A percentile compares a stretch with the other conserved stretches of the same genome.
Conservation (phyloP, 2,888 invertebrate genomes). For the Pardosa pseudoannulata region DNA sequence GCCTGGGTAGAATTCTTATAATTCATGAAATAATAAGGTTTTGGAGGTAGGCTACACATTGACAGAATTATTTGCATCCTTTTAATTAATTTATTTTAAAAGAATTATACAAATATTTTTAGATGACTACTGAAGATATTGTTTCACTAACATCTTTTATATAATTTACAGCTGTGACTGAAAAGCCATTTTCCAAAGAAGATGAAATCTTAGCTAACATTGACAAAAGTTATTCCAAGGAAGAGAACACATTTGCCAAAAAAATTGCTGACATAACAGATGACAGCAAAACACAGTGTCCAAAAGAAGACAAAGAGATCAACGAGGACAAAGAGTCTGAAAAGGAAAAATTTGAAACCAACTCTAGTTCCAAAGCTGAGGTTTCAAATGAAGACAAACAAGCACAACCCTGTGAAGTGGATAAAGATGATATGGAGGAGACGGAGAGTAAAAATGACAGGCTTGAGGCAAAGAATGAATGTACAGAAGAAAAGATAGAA, state of each 20-base stretch:
- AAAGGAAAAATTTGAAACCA: conserved; percentile 28
- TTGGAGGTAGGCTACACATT: too few relatives aligned
- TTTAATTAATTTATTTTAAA: too few relatives aligned
- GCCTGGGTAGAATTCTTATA: too few relatives aligned
- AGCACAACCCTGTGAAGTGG: neutral
- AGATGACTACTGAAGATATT: too few relatives aligned
- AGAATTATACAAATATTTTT: too few relatives aligned
- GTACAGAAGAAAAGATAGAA: neutral
- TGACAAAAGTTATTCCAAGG: conserved; percentile 33
- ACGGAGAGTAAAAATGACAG: neutral
- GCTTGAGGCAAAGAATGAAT: neutral
- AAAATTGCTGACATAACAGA: conserved; percentile 35
- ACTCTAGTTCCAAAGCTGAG: neutral
- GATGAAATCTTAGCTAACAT: conserved; percentile 22
- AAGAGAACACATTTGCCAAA: conserved; percentile 55
- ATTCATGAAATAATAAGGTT: too few relatives aligned
- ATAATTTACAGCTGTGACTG: conserved; percentile 34
- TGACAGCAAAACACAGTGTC: conserved; percentile 12
- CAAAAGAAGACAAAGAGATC: conserved; percentile 29
- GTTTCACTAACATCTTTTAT: too few relatives aligned
- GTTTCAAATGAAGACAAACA: neutral
- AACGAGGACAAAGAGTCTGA: conserved; percentile 35
- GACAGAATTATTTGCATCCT: too few relatives aligned
- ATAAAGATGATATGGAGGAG: neutral
- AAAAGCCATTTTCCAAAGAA: conserved; percentile 43